Percentiles rank a stretch among this genome's conserved stretches.
Evolutionary conservation across 2,888 invertebrate species (phyloP).

Genomic region (Ormia ochracea): DNA sequence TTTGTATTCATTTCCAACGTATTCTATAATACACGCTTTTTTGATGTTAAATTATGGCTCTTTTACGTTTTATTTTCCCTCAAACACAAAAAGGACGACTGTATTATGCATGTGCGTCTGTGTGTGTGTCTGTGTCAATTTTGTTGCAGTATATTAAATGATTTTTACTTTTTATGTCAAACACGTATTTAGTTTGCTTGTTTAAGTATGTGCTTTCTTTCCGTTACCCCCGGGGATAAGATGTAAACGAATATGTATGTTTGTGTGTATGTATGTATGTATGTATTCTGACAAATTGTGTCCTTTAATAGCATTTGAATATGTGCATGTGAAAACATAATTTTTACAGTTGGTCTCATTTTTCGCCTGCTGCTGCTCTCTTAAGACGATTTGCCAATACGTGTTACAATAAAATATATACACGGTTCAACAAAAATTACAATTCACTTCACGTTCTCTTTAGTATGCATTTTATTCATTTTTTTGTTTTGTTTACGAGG

Average conservation of each 20-base stretch:
- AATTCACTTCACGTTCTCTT: not conserved
- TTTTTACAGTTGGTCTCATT: not conserved
- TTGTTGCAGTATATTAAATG: conserved; percentile 5
- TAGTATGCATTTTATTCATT: not conserved
- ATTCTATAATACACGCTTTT: not conserved
- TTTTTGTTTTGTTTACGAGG: no score
- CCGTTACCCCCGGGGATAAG: no score
- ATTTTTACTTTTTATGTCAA: conserved; percentile 26
- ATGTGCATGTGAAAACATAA: not conserved
- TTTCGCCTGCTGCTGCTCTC: not conserved
- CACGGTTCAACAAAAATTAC: not conserved
- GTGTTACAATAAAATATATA: not conserved
- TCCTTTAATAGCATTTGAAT: conserved; percentile 20
- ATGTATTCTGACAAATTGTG: not conserved
- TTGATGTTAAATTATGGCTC: conserved; percentile 20
- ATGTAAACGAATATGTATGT: no score
- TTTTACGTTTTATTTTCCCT: conserved; percentile 40
- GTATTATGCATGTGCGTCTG: not conserved
- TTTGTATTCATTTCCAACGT: conserved; percentile 34
- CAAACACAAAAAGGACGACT: not conserved
- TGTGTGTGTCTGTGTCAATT: not conserved
- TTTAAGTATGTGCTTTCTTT: conserved; percentile 37
- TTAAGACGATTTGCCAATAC: not conserved
- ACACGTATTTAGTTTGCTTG: conserved; percentile 46
- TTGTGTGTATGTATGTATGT: conserved; percentile 10